Evolutionary conservation across 1,140 invertebrate genomes (phyloP).

Genomic region (Drosophila sp.): DNA sequence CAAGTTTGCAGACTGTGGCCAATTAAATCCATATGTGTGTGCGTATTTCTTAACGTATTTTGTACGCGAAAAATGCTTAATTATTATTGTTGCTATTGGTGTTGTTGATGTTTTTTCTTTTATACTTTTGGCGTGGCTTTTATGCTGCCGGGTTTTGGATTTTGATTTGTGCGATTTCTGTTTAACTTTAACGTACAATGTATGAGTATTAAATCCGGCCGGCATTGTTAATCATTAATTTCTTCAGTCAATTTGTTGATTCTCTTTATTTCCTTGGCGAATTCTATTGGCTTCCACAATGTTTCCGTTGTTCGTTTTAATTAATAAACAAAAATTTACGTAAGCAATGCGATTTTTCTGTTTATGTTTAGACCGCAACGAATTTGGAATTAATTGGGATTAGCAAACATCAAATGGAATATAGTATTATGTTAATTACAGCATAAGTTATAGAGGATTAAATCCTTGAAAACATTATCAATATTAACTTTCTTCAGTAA

Average conservation of each 20-base stretch:
- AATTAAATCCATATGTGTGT: slow-evolving; percentile 35
- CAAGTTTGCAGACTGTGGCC: slow-evolving; percentile 19
- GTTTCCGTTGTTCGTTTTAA: slow-evolving; percentile 33
- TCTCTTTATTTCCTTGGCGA: background rate
- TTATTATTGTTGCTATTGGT: slow-evolving; percentile 12
- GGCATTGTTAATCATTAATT: slow-evolving; percentile 41
- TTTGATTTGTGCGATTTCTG: slow-evolving; percentile 42
- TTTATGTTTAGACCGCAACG: background rate
- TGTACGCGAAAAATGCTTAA: slow-evolving; percentile 42
- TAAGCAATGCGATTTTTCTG: slow-evolving; percentile 6
- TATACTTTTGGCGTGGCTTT: slow-evolving; percentile 24
- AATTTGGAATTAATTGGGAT: slow-evolving; percentile 1
- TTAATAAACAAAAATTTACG: slow-evolving; percentile 42
- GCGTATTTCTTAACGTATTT: slow-evolving; percentile 42
- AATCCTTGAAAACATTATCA: no score
- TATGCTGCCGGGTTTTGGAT: slow-evolving; percentile 26
- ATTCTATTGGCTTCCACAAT: slow-evolving; percentile 22
- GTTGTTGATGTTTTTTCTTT: background rate
- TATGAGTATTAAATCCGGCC: slow-evolving; percentile 14
- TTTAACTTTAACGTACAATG: slow-evolving; percentile 11
- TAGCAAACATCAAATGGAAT: no score
- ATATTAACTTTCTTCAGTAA: no score
- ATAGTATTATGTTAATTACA: no score
- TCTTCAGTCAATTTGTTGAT: slow-evolving; percentile 28
- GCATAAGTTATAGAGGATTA: background rate